Evolutionary conservation across 2,113 vertebrate species (phyloP).

Genomic region (Tyto alba): DNA sequence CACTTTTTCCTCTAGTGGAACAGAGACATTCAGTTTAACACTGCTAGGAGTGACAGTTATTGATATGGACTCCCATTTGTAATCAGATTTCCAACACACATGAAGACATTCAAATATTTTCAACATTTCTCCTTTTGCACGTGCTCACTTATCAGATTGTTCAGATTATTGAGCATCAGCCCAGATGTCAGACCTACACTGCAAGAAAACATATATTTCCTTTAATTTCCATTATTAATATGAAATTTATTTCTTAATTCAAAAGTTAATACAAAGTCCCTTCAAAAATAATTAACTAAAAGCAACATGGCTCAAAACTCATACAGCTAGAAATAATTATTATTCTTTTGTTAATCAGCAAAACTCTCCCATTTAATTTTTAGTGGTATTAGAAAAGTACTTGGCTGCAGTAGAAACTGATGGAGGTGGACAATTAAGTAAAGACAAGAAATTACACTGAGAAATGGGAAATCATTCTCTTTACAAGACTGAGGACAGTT

Average conservation of each 20-base stretch:
- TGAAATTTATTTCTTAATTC: neutral
- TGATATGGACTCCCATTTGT: neutral
- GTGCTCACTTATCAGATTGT: neutral
- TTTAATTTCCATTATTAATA: neutral
- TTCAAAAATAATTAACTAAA: neutral
- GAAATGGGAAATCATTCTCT: neutral
- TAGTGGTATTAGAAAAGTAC: neutral
- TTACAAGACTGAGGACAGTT: neutral
- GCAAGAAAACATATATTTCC: neutral
- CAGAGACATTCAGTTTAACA: neutral
- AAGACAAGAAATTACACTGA: neutral
- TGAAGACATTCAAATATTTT: neutral
- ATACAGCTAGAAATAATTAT: neutral
- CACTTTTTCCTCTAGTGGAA: neutral
- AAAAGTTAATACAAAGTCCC: neutral
- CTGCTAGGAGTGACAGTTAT: neutral
- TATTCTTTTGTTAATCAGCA: neutral
- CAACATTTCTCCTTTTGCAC: neutral
- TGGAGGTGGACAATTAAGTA: neutral
- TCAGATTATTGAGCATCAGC: neutral
- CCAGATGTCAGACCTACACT: neutral
- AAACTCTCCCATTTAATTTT: neutral
- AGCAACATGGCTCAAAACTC: neutral
- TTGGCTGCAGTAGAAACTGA: neutral
- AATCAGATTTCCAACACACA: neutral